A percentile compares a stretch with the other conserved stretches of the same genome.
Evolutionary conservation across 37 sponge, comb jelly and placozoan species (phyloP).

Genomic region (Crambe crambe): DNA sequence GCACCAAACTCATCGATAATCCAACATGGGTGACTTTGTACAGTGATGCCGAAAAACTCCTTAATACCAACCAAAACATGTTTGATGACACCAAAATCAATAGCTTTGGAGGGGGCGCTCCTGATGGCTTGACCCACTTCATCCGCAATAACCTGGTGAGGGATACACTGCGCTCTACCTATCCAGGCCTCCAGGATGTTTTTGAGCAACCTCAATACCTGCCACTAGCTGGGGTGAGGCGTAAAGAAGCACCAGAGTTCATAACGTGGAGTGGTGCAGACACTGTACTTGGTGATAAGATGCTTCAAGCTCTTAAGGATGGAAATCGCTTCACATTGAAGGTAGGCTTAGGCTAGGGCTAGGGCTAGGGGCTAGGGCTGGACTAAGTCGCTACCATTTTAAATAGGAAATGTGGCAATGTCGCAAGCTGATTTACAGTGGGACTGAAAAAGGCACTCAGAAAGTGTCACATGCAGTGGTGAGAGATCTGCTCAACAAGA

Average conservation of each 20-base stretch:
- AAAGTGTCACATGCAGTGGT: conserved; percentile 19
- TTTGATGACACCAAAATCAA: conserved; percentile 19
- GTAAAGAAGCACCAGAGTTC: background rate
- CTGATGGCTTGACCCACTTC: background rate
- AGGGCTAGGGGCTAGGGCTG: too few relatives aligned
- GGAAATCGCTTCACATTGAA: conserved; percentile 7
- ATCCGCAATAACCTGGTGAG: conserved; percentile 39
- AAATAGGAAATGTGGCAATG: conserved; percentile 46
- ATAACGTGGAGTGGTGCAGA: conserved; percentile 46
- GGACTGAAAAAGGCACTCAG: background rate
- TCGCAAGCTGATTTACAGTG: background rate
- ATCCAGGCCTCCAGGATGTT: conserved; percentile 2
- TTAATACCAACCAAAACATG: conserved; percentile 23
- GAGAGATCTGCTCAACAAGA: conserved; percentile 14
- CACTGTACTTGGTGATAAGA: conserved; percentile 40
- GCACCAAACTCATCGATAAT: background rate
- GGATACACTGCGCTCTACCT: conserved; percentile 19
- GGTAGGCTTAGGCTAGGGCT: too few relatives aligned
- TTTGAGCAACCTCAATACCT: background rate
- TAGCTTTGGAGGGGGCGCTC: background rate
- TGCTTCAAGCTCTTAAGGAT: conserved; percentile 20
- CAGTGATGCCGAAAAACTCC: conserved; percentile 24
- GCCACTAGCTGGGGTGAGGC: conserved; percentile 34
- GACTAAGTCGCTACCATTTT: too few relatives aligned
- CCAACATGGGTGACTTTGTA: conserved; percentile 44